Evolutionary conservation across 2,113 vertebrate species (phyloP).

Genomic region (Syngnathus floridae): DNA sequence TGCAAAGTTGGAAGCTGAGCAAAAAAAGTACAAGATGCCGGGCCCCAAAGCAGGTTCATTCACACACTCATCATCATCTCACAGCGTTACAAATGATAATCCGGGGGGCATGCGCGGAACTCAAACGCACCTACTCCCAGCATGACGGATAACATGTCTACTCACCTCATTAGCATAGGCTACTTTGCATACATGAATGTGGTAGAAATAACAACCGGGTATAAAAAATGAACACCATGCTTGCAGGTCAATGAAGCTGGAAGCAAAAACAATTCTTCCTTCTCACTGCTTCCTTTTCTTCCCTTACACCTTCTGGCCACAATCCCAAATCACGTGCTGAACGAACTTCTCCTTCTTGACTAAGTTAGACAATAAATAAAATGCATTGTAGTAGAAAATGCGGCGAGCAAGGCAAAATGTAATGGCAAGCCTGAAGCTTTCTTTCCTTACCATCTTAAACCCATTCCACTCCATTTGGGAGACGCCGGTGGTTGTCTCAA

Average conservation of each 20-base stretch:
- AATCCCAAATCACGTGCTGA: not conserved
- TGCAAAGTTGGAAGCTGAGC: slow-evolving; percentile 21
- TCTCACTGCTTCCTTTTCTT: slow-evolving; percentile 27
- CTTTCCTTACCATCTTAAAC: slow-evolving; percentile 98
- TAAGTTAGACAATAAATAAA: slow-evolving; percentile 12
- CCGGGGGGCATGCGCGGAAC: slow-evolving; percentile 22
- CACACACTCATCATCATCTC: slow-evolving; percentile 8
- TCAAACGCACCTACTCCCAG: slow-evolving; percentile 49
- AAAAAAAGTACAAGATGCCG: slow-evolving; percentile 17
- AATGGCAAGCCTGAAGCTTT: slow-evolving; percentile 47
- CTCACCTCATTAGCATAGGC: slow-evolving; percentile 36
- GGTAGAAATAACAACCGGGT: slow-evolving; percentile 5
- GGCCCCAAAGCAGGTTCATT: not conserved
- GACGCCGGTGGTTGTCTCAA: slow-evolving; percentile 79
- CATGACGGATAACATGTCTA: slow-evolving; percentile 37
- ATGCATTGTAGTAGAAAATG: slow-evolving; percentile 19
- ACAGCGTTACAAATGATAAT: slow-evolving; percentile 17
- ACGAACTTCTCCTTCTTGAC: slow-evolving; percentile 40
- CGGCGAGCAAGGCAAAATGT: slow-evolving; percentile 25
- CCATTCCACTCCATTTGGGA: slow-evolving; percentile 99
- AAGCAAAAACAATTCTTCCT: slow-evolving; percentile 50
- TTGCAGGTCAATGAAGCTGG: slow-evolving; percentile 45
- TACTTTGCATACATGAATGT: slow-evolving; percentile 46
- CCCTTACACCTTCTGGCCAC: slow-evolving; percentile 11
- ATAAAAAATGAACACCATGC: not conserved